Base-by-base conservation (phyloP, 1,140 invertebrate species). In the Drosophila serrata region DNA sequence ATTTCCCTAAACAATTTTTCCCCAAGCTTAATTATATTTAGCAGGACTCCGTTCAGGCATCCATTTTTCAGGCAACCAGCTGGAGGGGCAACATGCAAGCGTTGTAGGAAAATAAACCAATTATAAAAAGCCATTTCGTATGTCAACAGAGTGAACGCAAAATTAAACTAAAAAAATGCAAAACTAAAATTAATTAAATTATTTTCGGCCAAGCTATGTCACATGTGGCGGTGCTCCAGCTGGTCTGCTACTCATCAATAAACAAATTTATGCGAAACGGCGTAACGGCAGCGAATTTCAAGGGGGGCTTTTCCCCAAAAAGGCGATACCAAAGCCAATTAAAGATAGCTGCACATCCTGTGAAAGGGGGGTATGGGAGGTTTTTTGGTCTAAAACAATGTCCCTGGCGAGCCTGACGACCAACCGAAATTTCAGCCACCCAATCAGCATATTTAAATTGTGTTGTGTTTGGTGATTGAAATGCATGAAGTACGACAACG, bases 391-490 rank as follows among this genome's bases (percentile, higher is more conserved):
- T 45, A 35, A 72, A 72, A 61, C 55, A 55, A 59, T 81, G 79
- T 72, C 42, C 69, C 63, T 45, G 40, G 53, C 35, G 46, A 46
- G 53, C 24, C 57, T 77, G 77, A 65, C 43, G 74, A 64, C 67
- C 63, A 78, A 85, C 82, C 78, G 60, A 85, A 85, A 81, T 81
- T 69, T 85, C 81, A 80, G 82, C 77, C 69, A 88, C 85, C 85
- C 85, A 88, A 88, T 88, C 85, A 90, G 85, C 85, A 88, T 88
- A 88, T 88, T 88, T 88, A 88, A 88, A 88, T 88, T 88, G 84
- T 88, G 78, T 90, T 88, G 85, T 90, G 85, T 75, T 77, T 75
- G 85, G 77, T 84, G 84, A 84, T 88, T 84, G 84, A 88, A 88
- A 88, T 88, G 85, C 85, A 88, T 81, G 81, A 79, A 85, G 85